phyloP scores from a whole-genome alignment of 2,113 vertebrate genomes.

The Aplodontia rufa region DNA sequence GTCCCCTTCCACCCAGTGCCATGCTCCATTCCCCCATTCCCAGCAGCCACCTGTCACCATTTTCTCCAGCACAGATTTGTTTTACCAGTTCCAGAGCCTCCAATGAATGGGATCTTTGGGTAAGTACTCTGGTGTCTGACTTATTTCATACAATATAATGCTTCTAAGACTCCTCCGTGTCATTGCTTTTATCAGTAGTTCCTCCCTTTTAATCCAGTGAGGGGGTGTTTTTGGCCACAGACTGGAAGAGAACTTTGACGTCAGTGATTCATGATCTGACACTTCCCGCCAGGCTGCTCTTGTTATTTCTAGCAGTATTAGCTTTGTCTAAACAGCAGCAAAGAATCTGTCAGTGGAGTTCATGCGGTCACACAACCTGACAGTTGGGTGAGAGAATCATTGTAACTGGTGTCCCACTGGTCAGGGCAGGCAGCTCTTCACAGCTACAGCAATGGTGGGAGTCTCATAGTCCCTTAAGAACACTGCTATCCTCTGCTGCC shows the following conservation, averaged over 20 bases:
- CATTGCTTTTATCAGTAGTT: not conserved
- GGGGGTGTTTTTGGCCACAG: not conserved
- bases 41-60: not conserved
- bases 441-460: rapidly evolving
- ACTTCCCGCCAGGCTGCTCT: not conserved
- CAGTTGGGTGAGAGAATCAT: not conserved
- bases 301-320: not conserved
- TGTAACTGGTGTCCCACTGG: not conserved
- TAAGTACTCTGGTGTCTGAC: not conserved
- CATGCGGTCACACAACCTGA: conserved; percentile 17
- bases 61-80: not conserved
- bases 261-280: not conserved
- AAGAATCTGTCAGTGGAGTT: conserved; percentile 36
- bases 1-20: not conserved
- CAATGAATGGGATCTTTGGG: rapidly evolving
- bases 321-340: conserved; percentile 11
- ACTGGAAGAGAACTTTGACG: not conserved
- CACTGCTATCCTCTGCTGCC: no score
- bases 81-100: not conserved
- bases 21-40: rapidly evolving
- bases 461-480: not conserved
- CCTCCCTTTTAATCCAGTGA: not conserved
- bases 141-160: not conserved
- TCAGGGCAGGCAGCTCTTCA: rapidly evolving
- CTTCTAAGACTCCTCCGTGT: not conserved